These are phyloP conservation scores for Hypsopygia costalis DNA, from an alignment of 2,888 invertebrate species.

Conservation along the genomic window DNA sequence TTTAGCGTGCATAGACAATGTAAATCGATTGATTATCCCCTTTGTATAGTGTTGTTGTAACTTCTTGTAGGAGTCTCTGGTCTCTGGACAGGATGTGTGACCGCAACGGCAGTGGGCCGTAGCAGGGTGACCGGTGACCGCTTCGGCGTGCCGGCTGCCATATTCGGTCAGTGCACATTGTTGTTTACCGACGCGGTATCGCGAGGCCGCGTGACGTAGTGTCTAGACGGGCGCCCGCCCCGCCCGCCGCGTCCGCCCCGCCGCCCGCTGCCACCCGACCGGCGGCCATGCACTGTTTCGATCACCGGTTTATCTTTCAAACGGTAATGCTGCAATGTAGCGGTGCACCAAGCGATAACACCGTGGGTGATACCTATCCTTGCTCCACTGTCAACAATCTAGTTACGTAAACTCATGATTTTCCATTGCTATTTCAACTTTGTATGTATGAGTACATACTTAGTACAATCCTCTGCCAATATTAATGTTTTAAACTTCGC, in stretches of 20 bases:
- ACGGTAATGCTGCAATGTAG: conserved; percentile 67
- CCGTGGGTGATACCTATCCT: conserved; percentile 20
- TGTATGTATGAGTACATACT: too few relatives aligned
- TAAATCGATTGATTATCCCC: too few relatives aligned
- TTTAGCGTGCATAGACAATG: too few relatives aligned
- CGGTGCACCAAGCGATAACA: conserved; percentile 40
- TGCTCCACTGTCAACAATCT: conserved; percentile 9
- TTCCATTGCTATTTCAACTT: too few relatives aligned
- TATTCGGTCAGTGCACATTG: conserved; percentile 79
- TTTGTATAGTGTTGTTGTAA: too few relatives aligned
- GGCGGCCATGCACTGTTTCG: conserved; percentile 67
- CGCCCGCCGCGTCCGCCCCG: conserved; percentile 33
- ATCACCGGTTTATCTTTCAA: conserved; percentile 74
- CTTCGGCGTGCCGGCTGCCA: conserved; percentile 64
- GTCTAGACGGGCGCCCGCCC: conserved; percentile 70
- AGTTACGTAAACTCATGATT: too few relatives aligned
- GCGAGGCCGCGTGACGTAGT: conserved; percentile 82
- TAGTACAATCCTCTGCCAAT: too few relatives aligned
- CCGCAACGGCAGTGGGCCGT: conserved; percentile 32
- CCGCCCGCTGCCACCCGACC: conserved; percentile 26
- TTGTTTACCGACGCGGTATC: conserved; percentile 81
- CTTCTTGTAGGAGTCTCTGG: too few relatives aligned
- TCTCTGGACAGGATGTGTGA: conserved; percentile 22
- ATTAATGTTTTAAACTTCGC: too few relatives aligned
- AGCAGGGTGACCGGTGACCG: conserved; percentile 56